These are phyloP conservation scores for Rhagonycha lutea DNA, from an alignment of 2,888 invertebrate genomes.

Conservation along the genomic window DNA sequence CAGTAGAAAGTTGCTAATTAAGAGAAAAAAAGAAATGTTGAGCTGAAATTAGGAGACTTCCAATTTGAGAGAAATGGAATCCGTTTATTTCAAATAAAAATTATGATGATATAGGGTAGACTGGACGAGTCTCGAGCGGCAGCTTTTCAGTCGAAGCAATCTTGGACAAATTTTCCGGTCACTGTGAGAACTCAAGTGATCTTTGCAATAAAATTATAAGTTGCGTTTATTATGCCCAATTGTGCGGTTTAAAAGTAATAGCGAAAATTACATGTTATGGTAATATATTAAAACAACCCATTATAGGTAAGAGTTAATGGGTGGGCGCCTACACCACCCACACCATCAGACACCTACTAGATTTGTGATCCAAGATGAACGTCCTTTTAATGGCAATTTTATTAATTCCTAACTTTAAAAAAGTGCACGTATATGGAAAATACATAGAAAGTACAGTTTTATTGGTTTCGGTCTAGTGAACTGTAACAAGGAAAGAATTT, in stretches of 20 bases:
- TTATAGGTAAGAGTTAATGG: conserved; percentile 8
- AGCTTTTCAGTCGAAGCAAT: background rate
- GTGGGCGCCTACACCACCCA: conserved; percentile 21
- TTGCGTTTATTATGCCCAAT: background rate
- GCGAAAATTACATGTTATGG: background rate
- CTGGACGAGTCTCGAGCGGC: no score
- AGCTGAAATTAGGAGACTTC: background rate
- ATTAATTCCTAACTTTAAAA: conserved; percentile 8
- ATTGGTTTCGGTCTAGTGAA: background rate
- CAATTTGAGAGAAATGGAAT: background rate
- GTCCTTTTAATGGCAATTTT: conserved; percentile 14
- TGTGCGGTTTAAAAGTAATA: conserved; percentile 3
- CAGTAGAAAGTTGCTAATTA: background rate
- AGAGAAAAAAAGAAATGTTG: background rate
- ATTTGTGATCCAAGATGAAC: conserved; percentile 11
- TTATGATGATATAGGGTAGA: background rate
- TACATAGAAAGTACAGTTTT: conserved; percentile 2
- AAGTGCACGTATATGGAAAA: conserved; percentile 12
- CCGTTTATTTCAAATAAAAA: background rate
- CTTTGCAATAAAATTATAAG: background rate
- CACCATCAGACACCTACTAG: conserved; percentile 11
- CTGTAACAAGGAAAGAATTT: conserved; percentile 6
- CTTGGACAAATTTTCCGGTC: background rate
- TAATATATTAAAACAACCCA: background rate
- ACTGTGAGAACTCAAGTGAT: background rate